Evolutionary conservation across 2,888 invertebrate genomes (phyloP), one percentile per base, ranked within the genome.

Genomic region (Euclidia mi): DNA sequence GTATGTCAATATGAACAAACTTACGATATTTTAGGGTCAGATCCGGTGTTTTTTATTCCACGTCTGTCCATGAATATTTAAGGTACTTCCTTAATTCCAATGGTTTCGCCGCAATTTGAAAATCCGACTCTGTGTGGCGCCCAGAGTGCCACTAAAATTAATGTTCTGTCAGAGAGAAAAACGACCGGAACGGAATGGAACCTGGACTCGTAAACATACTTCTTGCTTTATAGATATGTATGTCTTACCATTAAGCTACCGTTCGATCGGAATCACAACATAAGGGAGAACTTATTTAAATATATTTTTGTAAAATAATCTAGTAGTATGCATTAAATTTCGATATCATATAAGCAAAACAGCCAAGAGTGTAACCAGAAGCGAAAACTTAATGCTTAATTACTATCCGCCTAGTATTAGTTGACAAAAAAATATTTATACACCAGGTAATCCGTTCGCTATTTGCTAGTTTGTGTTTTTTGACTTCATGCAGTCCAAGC

Each of bases 91-190:
- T 82, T 85, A 87, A 85, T 84, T 84, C 80, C 79, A 75, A 85
- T 88, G 89, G 86, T 88, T 89, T 83, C 73, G 78, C 84, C 84
- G 84, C 88, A 88, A 88, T 90, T 91, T 91, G 82, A 89, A 91
- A 92, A 90, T 89, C 88, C 87, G 57, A 76, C 81, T 77, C 77
- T 80, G 83, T 82, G 84, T 82, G 81, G 84, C 85, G 83, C 87
- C 84, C 82, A 72, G 87, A 88, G 93, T 91, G 92, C 87, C 85
- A 88, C 87, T 89, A 87, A 93, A 94, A 93, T 93, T 91, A 93
- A 94, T 94, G 92, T 90, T 88, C 91, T 91, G 92, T 89, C 92
- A 89, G 85, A 82, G 87, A 91, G 93, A 93, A 92, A 94, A 94
- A 94, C 91, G 93, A 91, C 85, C 87, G 84, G 78, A 82, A 84